Evolutionary conservation across 1,140 invertebrate species (phyloP), one percentile per base, ranked within the genome.

Genomic region (Cydia splendana): DNA sequence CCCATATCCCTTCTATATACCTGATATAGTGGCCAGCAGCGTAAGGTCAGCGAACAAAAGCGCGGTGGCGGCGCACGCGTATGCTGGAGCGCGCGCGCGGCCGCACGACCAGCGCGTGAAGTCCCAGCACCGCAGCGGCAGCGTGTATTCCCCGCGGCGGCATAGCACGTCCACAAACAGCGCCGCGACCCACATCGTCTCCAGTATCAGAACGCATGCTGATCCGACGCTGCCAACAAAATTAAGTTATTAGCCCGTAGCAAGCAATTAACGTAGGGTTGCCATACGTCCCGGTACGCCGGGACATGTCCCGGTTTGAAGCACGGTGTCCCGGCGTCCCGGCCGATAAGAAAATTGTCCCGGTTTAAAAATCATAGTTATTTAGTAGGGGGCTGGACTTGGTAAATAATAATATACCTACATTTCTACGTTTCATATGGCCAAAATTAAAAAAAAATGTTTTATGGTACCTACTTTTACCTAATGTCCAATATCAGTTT

Each of bases 101-200:
- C 88, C 91, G 51, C 90, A 92, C 10, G 88, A 90, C 91, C 91
- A 93, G 13, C 91, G 78, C 78, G 81, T 81, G 81, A 91, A 91
- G 79, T 93, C 91, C 91, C 91, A 93, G 73, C 91, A 93, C 0
- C 91, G 82, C 7, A 93, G 81, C 18, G 86, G 85, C 75, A 91
- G 57, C 0, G 91, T 88, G 82, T 93, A 93, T 67, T 92, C 89
- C 2, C 91, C 91, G 0, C 90, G 85, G 1, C 91, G 84, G 53
- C 88, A 89, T 4, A 93, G 79, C 20, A 93, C 79, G 76, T 93
- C 91, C 65, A 93, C 85, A 80, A 93, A 93, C 12, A 93, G 34
- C 0, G 90, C 91, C 7, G 80, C 84, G 34, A 92, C 91, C 91
- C 91, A 93, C 91, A 93, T 93, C n/a, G 91, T 93, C 80, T 93